Base-by-base conservation (phyloP, 1,140 invertebrate genomes). In the Brachionus calyciflorus region DNA sequence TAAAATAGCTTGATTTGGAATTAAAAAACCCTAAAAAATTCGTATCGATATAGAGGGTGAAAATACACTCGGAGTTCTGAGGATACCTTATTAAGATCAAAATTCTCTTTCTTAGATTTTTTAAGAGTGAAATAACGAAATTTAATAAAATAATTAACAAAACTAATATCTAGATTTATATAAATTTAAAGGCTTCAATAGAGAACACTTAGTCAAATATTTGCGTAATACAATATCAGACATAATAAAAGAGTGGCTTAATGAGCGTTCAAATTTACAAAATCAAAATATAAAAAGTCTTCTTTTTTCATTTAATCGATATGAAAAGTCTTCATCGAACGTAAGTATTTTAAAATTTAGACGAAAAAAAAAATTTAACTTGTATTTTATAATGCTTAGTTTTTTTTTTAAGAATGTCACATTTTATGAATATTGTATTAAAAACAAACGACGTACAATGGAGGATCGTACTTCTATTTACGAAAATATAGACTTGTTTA, bases 391-490 rank as follows among this genome's bases (percentile, higher is more conserved):
- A 26, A 19, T 3, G 12, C 4, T 26, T 37, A 9, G 3, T 37
- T 37, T 9, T 24, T 65, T 44, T 26, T 65, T 21, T 1, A 65
- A 65, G 40, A 65, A 33, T 12, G n/a, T 24, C 10, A 21, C 37
- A 17, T 73, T 28, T 51, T 73, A 33, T 30, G 69, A 73, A 73
- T 73, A 40, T 33, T 12, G 69, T 19, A 21, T 73, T n/a, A 73
- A 73, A 73, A 73, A 73, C 12, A 73, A 73, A 49, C 44, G 69
- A 1, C 49, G 69, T 24, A 55, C 51, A 10, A 73, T 73, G 69
- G 69, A 73, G 30, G 69, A 73, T 24, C 28, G 37, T 21, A 41
- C 51, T n/a, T 49, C 69, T 21, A 73, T 73, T 26, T n/a, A 37
- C 7, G 69, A 73, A 73, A 73, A 73, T 21, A 73, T 73, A 12